Conservation (phyloP, 2,113 vertebrate species). For the Erythrocercus mccallii region DNA sequence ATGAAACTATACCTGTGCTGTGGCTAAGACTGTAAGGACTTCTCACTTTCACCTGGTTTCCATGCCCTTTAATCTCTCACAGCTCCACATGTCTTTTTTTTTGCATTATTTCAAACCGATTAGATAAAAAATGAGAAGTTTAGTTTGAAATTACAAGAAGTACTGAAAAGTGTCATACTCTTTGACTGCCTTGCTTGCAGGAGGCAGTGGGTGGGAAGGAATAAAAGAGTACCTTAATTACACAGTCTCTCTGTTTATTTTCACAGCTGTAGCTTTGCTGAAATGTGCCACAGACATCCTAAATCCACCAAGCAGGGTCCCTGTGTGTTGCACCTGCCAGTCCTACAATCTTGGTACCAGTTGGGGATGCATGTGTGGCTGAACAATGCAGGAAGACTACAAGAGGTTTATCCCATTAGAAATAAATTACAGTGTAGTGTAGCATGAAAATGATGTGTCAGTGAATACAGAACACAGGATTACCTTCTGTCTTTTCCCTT, state of each 20-base stretch:
- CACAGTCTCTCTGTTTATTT: conserved; percentile 34
- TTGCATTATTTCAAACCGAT: neutral
- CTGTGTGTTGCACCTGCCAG: conserved; percentile 9
- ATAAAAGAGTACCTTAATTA: conserved; percentile 35
- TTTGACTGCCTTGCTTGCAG: neutral
- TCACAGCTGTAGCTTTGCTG: conserved; percentile 11
- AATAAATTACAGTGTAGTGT: conserved; percentile 66
- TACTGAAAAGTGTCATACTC: neutral
- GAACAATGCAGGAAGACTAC: conserved; percentile 13
- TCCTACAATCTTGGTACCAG: neutral
- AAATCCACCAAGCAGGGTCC: neutral
- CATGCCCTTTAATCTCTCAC: neutral
- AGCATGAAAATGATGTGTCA: conserved; percentile 65
- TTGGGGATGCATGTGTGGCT: neutral
- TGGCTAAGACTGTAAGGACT: neutral
- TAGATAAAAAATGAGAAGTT: neutral
- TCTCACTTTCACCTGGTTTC: neutral
- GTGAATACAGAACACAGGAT: conserved; percentile 53
- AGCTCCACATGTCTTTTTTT: neutral
- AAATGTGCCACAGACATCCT: conserved; percentile 12
- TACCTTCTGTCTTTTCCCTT: conserved; percentile 65
- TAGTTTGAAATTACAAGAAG: neutral
- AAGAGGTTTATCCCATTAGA: conserved; percentile 62
- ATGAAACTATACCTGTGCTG: neutral
- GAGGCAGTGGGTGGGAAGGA: conserved; percentile 4